These are phyloP conservation scores for Chrysodeixis includens DNA, from an alignment of 2,888 invertebrate genomes.

Conservation along the genomic window DNA sequence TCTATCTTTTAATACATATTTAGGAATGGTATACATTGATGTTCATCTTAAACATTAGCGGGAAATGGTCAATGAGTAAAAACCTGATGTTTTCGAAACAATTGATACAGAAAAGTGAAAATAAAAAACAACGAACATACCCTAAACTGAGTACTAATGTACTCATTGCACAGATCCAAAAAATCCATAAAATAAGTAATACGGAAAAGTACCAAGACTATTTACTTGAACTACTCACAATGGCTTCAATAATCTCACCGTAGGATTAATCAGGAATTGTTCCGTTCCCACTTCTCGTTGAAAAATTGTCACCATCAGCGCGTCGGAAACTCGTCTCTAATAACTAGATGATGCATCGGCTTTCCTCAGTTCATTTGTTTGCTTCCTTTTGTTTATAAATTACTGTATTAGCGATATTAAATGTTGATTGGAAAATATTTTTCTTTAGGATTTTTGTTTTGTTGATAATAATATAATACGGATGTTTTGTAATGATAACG, in stretches of 20 bases:
- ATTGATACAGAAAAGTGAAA: no score
- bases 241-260: slow-evolving; percentile 81
- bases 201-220: slow-evolving; percentile 69
- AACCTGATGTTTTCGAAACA: no score
- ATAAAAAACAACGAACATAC: no score
- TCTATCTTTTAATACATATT: no score
- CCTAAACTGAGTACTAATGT: no score
- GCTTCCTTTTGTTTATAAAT: slow-evolving; percentile 54
- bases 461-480: not conserved
- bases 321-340: slow-evolving; percentile 69
- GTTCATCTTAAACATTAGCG: no score
- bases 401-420: not conserved
- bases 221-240: slow-evolving; percentile 53
- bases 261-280: slow-evolving; percentile 87
- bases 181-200: no score
- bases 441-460: not conserved
- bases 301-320: slow-evolving; percentile 87
- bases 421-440: not conserved
- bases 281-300: slow-evolving; percentile 79
- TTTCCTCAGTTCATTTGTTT: slow-evolving; percentile 53
- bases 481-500: no score
- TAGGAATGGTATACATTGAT: no score
- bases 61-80: no score
- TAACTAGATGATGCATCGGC: slow-evolving; percentile 82
- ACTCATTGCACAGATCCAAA: no score